Percentiles rank a stretch among this genome's conserved stretches.
These are phyloP conservation scores for Semnopithecus entellus DNA, from an alignment of 2,113 vertebrate genomes.

Conservation along the genomic window DNA sequence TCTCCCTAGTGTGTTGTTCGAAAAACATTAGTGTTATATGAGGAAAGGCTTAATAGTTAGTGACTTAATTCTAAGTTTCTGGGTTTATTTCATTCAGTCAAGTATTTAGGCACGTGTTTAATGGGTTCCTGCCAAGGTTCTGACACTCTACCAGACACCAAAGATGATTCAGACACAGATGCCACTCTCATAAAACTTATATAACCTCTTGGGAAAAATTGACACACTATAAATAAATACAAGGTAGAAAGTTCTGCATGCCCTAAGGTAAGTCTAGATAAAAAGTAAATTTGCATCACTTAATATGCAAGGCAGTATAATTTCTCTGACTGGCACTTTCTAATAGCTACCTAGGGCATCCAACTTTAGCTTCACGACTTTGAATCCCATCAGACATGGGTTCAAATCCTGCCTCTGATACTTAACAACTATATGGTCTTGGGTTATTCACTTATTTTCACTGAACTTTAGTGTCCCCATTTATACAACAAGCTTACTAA, in stretches of 20 bases:
- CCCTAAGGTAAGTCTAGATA: background rate
- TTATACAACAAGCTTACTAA: background rate
- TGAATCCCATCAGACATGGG: background rate
- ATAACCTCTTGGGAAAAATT: background rate
- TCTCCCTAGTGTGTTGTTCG: slow-evolving; percentile 4
- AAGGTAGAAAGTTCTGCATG: background rate
- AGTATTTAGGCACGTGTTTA: background rate
- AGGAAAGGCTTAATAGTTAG: slow-evolving; percentile 5
- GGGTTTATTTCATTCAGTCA: slow-evolving; percentile 21
- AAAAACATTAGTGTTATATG: background rate
- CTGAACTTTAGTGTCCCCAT: background rate
- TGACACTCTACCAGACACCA: background rate
- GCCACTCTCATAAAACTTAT: background rate
- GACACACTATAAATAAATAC: slow-evolving; percentile 32
- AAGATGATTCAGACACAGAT: slow-evolving; percentile 10
- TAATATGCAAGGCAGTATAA: background rate
- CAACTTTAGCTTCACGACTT: background rate
- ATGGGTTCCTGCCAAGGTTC: background rate
- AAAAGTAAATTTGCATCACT: background rate
- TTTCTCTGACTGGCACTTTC: background rate
- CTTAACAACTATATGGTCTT: background rate
- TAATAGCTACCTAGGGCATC: background rate
- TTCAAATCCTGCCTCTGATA: background rate
- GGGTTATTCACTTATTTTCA: background rate
- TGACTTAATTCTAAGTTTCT: slow-evolving; percentile 31